Evolutionary conservation across 1,140 invertebrate genomes (phyloP).

Genomic region (Heliconius hewitsoni): DNA sequence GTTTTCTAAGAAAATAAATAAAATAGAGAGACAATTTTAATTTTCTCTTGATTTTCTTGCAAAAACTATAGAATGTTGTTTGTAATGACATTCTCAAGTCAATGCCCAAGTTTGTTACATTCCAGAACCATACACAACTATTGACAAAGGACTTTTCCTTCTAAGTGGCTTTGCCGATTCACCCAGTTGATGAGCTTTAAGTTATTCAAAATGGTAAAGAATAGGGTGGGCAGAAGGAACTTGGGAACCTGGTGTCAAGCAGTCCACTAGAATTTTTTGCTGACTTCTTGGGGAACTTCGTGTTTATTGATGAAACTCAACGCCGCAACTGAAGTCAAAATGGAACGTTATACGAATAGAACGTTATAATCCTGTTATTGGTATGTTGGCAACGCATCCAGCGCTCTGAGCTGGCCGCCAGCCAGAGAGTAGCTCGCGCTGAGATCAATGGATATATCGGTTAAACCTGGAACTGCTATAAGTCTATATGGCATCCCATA

Average conservation of each 20-base stretch:
- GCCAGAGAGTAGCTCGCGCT: slow-evolving; percentile 42
- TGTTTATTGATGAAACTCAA: background rate
- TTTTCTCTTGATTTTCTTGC: background rate
- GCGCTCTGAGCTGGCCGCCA: slow-evolving; percentile 37
- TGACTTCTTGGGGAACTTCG: background rate
- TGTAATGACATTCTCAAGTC: too few species aligned
- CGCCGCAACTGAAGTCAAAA: background rate
- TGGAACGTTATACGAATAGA: background rate
- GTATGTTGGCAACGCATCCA: slow-evolving; percentile 41
- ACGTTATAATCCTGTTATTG: slow-evolving; percentile 40
- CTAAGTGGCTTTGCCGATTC: too few species aligned
- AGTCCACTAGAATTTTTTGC: background rate
- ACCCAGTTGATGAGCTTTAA: too few species aligned
- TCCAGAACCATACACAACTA: too few species aligned
- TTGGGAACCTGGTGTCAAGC: too few species aligned
- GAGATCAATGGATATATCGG: slow-evolving; percentile 35
- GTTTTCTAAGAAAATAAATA: background rate
- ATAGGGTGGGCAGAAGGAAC: too few species aligned
- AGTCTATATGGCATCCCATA: background rate
- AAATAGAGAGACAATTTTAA: background rate
- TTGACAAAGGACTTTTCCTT: too few species aligned
- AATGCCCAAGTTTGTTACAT: too few species aligned
- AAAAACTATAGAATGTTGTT: too few species aligned
- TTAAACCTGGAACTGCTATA: slow-evolving; percentile 14
- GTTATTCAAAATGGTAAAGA: too few species aligned